Conservation (phyloP, 2,113 vertebrate genomes). For the Electrona antarctica region DNA sequence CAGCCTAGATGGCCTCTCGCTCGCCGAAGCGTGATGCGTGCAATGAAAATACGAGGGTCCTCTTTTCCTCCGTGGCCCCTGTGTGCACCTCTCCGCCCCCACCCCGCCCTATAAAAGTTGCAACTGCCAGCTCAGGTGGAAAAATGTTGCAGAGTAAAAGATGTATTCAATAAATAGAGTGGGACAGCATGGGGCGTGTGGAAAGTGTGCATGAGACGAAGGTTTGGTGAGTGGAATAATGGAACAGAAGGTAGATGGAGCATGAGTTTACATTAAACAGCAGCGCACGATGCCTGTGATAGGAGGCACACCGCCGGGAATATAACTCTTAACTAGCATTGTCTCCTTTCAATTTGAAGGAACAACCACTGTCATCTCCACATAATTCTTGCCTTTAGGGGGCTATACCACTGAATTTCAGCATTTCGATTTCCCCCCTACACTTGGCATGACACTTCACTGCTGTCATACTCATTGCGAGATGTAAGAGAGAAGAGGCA, state of each 20-base stretch:
- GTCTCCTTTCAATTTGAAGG: constrained; percentile 98
- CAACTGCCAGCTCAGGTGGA: constrained; percentile 99
- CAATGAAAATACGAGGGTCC: constrained; percentile 73
- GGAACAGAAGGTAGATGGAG: constrained; percentile 95
- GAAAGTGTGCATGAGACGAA: constrained; percentile 96
- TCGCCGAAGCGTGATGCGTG: constrained; percentile 87
- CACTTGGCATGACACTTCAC: no score
- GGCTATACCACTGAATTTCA: constrained; percentile 36
- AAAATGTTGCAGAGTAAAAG: constrained; percentile 96
- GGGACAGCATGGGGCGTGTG: constrained; percentile 93
- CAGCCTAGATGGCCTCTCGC: constrained; percentile 84
- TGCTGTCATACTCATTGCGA: no score
- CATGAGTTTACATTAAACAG: constrained; percentile 99
- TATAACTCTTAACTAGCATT: constrained; percentile 97
- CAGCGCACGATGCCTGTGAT: constrained; percentile 90
- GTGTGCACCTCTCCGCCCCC: constrained; percentile 35
- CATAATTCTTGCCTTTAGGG: constrained; percentile 72
- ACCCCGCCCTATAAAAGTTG: constrained; percentile 87
- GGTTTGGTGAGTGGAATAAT: constrained; percentile 94
- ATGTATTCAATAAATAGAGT: constrained; percentile 99
- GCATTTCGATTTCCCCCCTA: background rate
- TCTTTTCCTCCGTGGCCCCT: constrained; percentile 51
- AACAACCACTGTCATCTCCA: constrained; percentile 87
- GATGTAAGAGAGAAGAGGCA: no score
- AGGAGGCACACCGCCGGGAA: constrained; percentile 90